Conservation (phyloP, 2,888 invertebrate genomes). For the Drosophila neotestacea region DNA sequence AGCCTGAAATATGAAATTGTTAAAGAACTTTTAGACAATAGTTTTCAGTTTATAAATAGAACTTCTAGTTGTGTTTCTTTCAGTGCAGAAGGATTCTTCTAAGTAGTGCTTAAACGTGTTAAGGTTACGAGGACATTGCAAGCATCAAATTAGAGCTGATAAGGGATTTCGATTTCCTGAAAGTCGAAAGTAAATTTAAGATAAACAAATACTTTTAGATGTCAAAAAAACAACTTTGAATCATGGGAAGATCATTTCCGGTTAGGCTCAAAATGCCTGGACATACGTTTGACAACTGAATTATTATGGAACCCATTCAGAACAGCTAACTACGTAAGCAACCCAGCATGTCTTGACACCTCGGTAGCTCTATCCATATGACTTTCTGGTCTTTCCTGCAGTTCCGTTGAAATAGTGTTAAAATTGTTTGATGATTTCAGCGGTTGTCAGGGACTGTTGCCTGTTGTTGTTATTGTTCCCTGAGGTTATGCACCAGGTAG, state of each 20-base stretch:
- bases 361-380: background rate
- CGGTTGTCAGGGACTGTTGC: background rate
- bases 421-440: conserved; percentile 15
- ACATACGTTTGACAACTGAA: background rate
- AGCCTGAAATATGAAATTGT: no score
- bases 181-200: background rate
- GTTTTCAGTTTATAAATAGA: no score
- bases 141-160: no score
- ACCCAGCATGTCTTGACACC: conserved; percentile 9
- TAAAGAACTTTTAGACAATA: background rate
- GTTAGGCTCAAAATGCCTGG: background rate
- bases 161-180: background rate
- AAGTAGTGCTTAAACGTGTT: no score
- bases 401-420: conserved; percentile 13
- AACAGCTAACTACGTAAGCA: no score
- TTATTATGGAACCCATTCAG: background rate
- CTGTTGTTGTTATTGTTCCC: conserved; percentile 7
- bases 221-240: background rate
- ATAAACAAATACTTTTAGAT: no score
- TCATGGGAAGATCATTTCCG: background rate
- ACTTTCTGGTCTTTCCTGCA: background rate
- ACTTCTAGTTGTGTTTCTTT: no score
- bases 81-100: background rate
- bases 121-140: no score
- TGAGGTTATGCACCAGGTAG: conserved; percentile 31